Evolutionary conservation across 2,888 invertebrate genomes (phyloP), one percentile per base, ranked within the genome.

Genomic region (Xylophagus ater): DNA sequence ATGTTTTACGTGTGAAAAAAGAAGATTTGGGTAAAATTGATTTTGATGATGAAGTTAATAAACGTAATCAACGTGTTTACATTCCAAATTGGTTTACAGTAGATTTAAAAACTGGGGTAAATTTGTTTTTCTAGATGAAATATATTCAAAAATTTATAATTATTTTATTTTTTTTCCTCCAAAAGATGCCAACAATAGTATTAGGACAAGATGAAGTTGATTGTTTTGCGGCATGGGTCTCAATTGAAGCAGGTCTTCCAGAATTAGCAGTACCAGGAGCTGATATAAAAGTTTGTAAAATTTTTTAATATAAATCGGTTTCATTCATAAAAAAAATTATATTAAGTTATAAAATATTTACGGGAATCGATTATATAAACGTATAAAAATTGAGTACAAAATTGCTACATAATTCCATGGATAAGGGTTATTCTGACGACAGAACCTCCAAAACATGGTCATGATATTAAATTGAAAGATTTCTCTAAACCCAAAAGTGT

Each of bases 61-160:
- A 86, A 56, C 70, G 87, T 45, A 87, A 85, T 54, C 88, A 92
- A 67, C 83, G 84, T 74, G 82, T 98, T 35, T 93, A 85, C 61
- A 93, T 98, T 53, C 97, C 98, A 19, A 94, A 89, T 68, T 98
- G 98, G 98, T 99, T 99, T 62, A 88, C 88, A 49, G 93, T 97
- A 30, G 98, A 99, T 68, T 75, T 98, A 32, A 98, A 98, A 70
- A 97, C 94, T 42, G 98, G 98, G 46, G 87, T 89, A 67, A 63
- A 75, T 66, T 43, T 20, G 10, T 25, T 8, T 6, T 21, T 25
- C 3, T 4, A 10, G 12, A 36, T 36, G 26, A 2, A 3, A 15
- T 28, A 14, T 23, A 10, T 23, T 25, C 13, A 3, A 12, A 4
- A 28, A 29, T 13, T 19, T 31, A 19, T 32, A 7, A 10, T 13